Evolutionary conservation across 2,797 vertebrate species (phyloP).

Genomic region (Dromococcyx pavoninus): DNA sequence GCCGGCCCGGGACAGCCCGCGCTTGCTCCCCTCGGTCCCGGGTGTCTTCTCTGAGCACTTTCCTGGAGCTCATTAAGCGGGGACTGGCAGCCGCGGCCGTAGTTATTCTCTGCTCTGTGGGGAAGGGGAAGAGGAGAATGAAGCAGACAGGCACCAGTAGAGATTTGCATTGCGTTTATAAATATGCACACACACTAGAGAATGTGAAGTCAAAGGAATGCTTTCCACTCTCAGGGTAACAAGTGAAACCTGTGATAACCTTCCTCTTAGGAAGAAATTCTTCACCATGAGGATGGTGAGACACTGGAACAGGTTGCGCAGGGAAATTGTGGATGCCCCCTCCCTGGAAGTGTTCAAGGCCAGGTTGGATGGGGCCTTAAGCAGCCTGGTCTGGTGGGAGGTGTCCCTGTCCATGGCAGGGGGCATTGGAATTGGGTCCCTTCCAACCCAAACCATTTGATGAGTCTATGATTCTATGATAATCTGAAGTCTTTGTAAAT

Average conservation of each 20-base stretch:
- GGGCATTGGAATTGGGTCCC: no score
- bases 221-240: accelerated
- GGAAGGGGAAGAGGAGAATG: not conserved
- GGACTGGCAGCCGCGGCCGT: accelerated
- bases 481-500: not conserved
- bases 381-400: no score
- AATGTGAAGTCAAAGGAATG: not conserved
- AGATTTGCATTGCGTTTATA: not conserved
- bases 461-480: no score
- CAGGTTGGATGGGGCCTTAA: no score
- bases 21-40: accelerated
- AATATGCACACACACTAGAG: accelerated
- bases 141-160: not conserved
- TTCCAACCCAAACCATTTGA: no score
- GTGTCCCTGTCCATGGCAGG: no score
- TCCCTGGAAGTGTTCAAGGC: no score
- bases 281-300: no score
- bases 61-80: accelerated
- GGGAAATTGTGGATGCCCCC: no score
- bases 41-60: accelerated
- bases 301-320: no score
- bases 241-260: not conserved
- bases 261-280: no score
- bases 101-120: accelerated
- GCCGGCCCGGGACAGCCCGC: not conserved